Evolutionary conservation across 1,140 invertebrate genomes (phyloP), one percentile per base, ranked within the genome.

Genomic region (Phymorhynchus buccinoides): DNA sequence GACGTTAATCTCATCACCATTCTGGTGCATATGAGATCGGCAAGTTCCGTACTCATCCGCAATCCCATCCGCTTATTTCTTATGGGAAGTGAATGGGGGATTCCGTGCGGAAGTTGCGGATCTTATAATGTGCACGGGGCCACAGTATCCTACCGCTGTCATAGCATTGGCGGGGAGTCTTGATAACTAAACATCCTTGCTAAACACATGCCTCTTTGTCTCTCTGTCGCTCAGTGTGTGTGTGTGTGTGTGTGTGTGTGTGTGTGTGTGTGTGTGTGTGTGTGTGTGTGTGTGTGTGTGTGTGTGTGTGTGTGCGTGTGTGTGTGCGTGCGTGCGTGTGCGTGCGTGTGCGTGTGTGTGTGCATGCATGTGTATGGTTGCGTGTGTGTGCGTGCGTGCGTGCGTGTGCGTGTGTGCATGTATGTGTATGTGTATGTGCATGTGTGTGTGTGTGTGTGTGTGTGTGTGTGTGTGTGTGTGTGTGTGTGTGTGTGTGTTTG

Each of bases 321-420:
- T 35, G 68, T 35, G 68, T 71, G 66, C 16, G 66, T 71, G 66
- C 32, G 66, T 71, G 66, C 16, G 66, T 71, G 66, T 35, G 66
- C 16, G n/a, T 35, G 66, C 35, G 66, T 35, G 18, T 71, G 66
- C 16, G 66, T 35, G 66, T 71, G 66, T 71, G 66, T 71, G 66
- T 71, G 66, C 35, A 32, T 71, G 66, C 35, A 32, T 71, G 66
- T 71, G 66, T 71, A 32, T 71, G 66, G 30, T n/a, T 71, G 66
- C 35, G 66, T 71, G 66, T 71, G 66, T 71, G 66, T 71, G 66
- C 35, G 66, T 71, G 66, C 35, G 66, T 71, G 66, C 35, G 66
- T 71, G 68, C 18, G 68, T 35, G 68, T 35, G 68, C 18, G 68
- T 35, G n/a, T 62, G 6, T 62, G 22, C n/a, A 27, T 62, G 0